These are phyloP conservation scores for Rhopilema esculentum DNA, from an alignment of 30 jellyfish, hydroid and myxozoan species.

Conservation along the genomic window DNA sequence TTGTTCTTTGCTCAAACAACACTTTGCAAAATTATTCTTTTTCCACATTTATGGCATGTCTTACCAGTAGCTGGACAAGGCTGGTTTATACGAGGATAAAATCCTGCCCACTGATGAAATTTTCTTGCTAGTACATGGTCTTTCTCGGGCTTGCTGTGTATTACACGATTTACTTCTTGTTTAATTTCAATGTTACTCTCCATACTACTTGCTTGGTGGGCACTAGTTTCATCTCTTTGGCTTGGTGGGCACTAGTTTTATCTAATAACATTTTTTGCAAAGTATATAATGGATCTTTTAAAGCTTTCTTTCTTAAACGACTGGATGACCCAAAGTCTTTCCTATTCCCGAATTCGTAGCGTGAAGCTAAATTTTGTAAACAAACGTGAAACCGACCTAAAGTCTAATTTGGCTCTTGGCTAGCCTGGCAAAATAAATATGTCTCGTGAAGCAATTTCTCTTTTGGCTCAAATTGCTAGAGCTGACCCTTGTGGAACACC, in stretches of 20 bases:
- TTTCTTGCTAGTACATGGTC: slow-evolving; percentile 18
- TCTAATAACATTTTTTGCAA: slow-evolving; percentile 37
- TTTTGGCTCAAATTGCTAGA: slow-evolving; percentile 62
- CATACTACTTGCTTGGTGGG: too few species aligned
- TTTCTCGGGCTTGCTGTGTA: slow-evolving; percentile 35
- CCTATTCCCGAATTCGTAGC: slow-evolving; percentile 54
- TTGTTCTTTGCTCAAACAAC: slow-evolving; percentile 17
- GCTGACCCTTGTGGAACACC: too few species aligned
- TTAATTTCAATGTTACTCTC: slow-evolving; percentile 10
- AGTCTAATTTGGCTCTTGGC: too few species aligned
- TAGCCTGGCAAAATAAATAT: too few species aligned
- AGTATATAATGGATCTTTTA: slow-evolving; percentile 40
- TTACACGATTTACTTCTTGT: slow-evolving; percentile 21
- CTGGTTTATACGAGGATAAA: slow-evolving; percentile 40
- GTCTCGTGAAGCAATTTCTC: slow-evolving; percentile 40
- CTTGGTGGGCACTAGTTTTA: too few species aligned
- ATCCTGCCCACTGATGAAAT: slow-evolving; percentile 65
- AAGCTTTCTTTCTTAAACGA: slow-evolving; percentile 59
- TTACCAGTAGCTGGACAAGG: slow-evolving; percentile 62
- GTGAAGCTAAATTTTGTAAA: too few species aligned
- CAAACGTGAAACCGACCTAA: too few species aligned
- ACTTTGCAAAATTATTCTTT: slow-evolving; percentile 45
- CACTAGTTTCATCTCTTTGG: slow-evolving; percentile 59
- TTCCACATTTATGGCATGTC: slow-evolving; percentile 62
- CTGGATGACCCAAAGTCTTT: slow-evolving; percentile 54